Evolutionary conservation across 2,888 invertebrate genomes (phyloP).

Genomic region (Keiferia lycopersicella): DNA sequence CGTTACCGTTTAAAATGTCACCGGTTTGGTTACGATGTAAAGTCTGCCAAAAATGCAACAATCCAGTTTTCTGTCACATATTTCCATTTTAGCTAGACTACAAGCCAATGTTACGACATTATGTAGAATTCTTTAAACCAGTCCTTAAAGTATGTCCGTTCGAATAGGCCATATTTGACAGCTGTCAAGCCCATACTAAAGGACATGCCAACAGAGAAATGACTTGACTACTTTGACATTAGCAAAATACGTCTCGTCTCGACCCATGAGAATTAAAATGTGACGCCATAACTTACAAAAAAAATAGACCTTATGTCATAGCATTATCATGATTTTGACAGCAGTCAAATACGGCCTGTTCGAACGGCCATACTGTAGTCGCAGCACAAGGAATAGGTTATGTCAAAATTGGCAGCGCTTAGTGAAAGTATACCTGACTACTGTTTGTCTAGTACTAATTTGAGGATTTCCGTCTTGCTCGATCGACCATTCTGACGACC

Average conservation of each 20-base stretch:
- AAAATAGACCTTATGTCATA: too few relatives aligned
- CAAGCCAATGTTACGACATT: background rate
- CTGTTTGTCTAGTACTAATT: conserved; percentile 17
- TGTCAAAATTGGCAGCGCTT: conserved; percentile 18
- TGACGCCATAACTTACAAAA: too few relatives aligned
- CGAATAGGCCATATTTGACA: too few relatives aligned
- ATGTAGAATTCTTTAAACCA: background rate
- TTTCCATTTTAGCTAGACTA: background rate
- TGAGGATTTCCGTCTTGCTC: conserved; percentile 28
- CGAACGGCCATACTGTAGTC: too few relatives aligned
- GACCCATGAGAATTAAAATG: too few relatives aligned
- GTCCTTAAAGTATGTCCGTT: too few relatives aligned
- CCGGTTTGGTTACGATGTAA: background rate
- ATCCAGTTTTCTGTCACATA: background rate
- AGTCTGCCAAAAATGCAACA: background rate
- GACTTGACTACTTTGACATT: too few relatives aligned
- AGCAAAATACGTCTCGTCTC: too few relatives aligned
- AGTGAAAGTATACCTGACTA: conserved; percentile 19
- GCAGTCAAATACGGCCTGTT: too few relatives aligned
- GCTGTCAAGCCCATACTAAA: too few relatives aligned
- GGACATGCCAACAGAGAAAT: too few relatives aligned
- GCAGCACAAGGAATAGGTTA: conserved; percentile 8
- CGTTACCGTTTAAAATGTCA: background rate
- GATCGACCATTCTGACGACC: conserved; percentile 28
- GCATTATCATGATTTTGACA: too few relatives aligned